Evolutionary conservation across 2,797 vertebrate genomes (phyloP), one percentile per base, ranked within the genome.

Genomic region (Caiman crocodilus): DNA sequence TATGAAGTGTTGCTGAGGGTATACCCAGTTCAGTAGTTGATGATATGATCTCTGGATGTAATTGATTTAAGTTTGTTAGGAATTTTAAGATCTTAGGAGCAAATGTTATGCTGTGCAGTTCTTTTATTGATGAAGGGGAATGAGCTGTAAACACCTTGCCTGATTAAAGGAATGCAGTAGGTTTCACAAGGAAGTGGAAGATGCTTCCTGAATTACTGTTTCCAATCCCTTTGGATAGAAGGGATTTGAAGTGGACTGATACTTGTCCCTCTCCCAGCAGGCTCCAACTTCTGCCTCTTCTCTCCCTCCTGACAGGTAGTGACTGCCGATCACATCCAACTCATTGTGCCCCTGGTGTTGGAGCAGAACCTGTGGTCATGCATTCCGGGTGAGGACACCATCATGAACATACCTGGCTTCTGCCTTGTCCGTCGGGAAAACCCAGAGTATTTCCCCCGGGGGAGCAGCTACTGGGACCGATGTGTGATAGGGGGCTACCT

Each of bases 391-490:
- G 99, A 99, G 97, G 99, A 99, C 95, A 99, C 99, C 63, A 99
- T 99, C 97, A 99, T 99, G 98, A 99, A 99, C 21, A 94, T 99
- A 86, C 99, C 99, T 9, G 99, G 99, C 71, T 99, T 99, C 97
- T 99, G 98, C 97, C 97, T 99, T 42, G 97, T 99, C 61, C 99
- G 99, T 88, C 98, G 99, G 73, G 99, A 99, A 97, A 99, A 99
- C 96, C 96, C 99, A 26, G 99, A 99, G 93, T 99, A 99, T 92
- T 99, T 99, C 94, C 99, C 99, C 55, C 98, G 99, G 1, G 99
- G 99, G 32, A 99, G 98, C 97, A 99, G 99, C 98, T 99, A 99
- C 98, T 99, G 99, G 99, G 99, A 99, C 97, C 99, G 99, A 95
- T 99, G 99, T 95, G 98, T 99, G 85, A 99, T 99, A 1, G 99